A percentile compares a stretch with the other conserved stretches of the same genome.
Evolutionary conservation across 2,113 vertebrate species (phyloP).

Genomic region (Chionomys nivalis): DNA sequence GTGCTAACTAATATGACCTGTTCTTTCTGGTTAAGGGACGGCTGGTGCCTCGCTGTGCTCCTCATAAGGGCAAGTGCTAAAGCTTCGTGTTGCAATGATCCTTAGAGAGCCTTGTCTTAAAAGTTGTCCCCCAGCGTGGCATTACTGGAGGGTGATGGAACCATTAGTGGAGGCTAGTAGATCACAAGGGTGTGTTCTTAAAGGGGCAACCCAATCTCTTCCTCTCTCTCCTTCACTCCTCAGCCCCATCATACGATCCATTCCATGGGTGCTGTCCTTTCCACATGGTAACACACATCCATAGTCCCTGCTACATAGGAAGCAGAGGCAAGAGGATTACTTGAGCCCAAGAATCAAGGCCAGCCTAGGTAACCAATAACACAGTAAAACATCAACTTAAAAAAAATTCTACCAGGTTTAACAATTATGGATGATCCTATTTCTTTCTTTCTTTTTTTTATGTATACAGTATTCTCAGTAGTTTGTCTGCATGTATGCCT

Average conservation of each 20-base stretch:
- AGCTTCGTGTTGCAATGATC: background rate
- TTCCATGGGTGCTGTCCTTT: background rate
- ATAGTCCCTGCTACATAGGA: background rate
- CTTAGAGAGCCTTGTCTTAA: background rate
- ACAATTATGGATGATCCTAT: background rate
- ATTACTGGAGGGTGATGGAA: background rate
- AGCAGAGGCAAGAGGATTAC: background rate
- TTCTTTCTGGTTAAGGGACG: background rate
- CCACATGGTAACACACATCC: background rate
- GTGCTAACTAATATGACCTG: background rate
- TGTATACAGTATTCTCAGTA: no score
- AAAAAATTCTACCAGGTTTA: background rate
- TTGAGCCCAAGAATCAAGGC: background rate
- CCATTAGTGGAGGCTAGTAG: background rate
- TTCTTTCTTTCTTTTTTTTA: background rate
- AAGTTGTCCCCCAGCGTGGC: background rate
- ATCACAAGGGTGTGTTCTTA: background rate
- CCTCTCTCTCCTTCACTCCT: background rate
- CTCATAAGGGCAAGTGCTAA: background rate
- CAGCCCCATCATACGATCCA: background rate
- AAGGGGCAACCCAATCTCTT: background rate
- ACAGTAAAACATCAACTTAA: background rate
- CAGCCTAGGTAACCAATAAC: background rate
- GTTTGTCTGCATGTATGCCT: no score
- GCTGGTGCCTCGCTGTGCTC: background rate